Base-by-base conservation (phyloP, 2,888 invertebrate species). In the Parapristionchus giblindavisi region DNA sequence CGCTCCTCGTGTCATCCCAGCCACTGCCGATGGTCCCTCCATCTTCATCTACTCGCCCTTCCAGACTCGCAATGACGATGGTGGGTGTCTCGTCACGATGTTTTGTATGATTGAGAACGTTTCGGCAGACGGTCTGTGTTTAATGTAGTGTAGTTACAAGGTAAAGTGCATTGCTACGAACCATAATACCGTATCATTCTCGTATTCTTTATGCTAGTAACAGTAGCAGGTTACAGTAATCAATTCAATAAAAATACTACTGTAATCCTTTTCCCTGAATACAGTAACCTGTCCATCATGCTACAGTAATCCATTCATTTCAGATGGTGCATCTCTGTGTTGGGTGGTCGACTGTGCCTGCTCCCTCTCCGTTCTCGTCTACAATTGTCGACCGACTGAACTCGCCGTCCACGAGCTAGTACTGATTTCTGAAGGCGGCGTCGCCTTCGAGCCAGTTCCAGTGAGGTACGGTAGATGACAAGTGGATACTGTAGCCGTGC, bases 31-130 rank as follows among this genome's bases (percentile, higher is more conserved):
- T 29, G 78, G 79, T 27, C 75, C 79, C 1, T 76, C 80, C 24
- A 82, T 87, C 40, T 87, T 87, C 71, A 87, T 87, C 72, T 87
- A 87, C 76, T 84, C 85, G 8, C 86, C 86, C 5, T 87, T 87
- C 72, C 83, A 85, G 51, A 81, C 79, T 34, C 58, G 78, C 63
- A 75, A 40, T 21, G 76, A 77, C n/a, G 75, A 70, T 66, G 54
- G 68, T 75, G 51, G 58, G 72, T 24, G 4, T 3, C 21, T 36
- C 8, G 11, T 8, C 17, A 34, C 24, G 2, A 5, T 43, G 2
- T 63, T 63, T 38, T 24, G 8, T 40, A 63, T 27, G 34, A 29
- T 34, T 3, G n/a, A n/a, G n/a, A n/a, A n/a, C n/a, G n/a, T n/a
- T n/a, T n/a, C n/a, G n/a, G n/a, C n/a, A n/a, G n/a, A n/a, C n/a